Conservation (phyloP, 2,797 vertebrate species). For the Notoglanidium macrostoma region DNA sequence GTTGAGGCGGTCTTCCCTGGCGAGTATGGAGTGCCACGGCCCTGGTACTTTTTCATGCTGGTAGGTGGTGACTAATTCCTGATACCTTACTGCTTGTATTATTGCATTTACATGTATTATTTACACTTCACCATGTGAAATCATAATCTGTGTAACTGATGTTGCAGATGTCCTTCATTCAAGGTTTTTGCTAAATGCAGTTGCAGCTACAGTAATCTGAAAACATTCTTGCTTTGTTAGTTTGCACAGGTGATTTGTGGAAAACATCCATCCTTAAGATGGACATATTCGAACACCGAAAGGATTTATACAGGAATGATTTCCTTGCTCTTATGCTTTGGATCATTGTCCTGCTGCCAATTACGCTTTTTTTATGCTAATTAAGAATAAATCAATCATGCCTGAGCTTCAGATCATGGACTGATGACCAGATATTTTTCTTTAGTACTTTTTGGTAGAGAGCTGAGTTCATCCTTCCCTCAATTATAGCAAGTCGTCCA, state of each 20-base stretch:
- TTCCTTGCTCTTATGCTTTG: no score
- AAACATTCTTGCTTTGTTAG: background rate
- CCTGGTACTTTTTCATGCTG: conserved; percentile 92
- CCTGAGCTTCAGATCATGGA: no score
- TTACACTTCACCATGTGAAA: background rate
- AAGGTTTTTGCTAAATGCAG: background rate
- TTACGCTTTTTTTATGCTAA: no score
- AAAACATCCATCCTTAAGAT: background rate
- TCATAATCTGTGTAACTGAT: background rate
- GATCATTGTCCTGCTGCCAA: no score
- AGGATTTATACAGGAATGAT: background rate
- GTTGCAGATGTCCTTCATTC: background rate
- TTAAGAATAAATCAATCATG: no score
- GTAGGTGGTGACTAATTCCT: conserved; percentile 71
- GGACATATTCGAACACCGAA: background rate
- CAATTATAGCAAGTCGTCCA: no score
- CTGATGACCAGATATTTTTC: no score
- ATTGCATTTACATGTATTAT: background rate
- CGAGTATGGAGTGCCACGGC: conserved; percentile 91
- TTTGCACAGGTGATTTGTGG: background rate
- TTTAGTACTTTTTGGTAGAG: no score
- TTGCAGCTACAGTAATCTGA: background rate
- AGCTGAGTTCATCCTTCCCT: no score
- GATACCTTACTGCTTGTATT: background rate
- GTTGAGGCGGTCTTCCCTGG: conserved; percentile 93